A percentile compares a stretch with the other conserved stretches of the same genome.
These are phyloP conservation scores for Drosophila gunungcola DNA, from an alignment of 1,140 invertebrate species.

Conservation along the genomic window DNA sequence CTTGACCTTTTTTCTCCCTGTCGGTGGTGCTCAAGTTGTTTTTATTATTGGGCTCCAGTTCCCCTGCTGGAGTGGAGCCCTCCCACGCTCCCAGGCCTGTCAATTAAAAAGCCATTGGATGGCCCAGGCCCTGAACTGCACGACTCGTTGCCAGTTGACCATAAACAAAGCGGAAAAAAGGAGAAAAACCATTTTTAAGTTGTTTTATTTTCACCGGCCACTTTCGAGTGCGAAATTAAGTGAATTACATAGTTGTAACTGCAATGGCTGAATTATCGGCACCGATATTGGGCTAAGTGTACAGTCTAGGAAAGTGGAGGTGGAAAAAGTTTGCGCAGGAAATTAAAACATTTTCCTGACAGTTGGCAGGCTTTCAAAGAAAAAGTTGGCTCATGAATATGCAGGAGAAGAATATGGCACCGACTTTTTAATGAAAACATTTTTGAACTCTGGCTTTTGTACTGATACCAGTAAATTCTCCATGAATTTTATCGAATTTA, in stretches of 20 bases:
- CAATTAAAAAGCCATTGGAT: constrained; percentile 69
- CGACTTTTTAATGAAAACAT: neutral
- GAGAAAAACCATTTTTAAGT: constrained; percentile 32
- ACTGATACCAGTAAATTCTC: too few species aligned
- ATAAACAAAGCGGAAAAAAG: constrained; percentile 1
- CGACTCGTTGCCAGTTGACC: constrained; percentile 66
- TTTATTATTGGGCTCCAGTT: constrained; percentile 29
- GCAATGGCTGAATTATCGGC: constrained; percentile 58
- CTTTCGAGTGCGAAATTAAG: constrained; percentile 73
- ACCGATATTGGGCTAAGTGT: constrained; percentile 18
- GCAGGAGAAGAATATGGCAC: neutral
- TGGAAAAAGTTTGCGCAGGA: neutral
- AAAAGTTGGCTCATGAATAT: neutral
- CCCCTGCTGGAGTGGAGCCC: constrained; percentile 37
- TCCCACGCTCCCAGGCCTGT: constrained; percentile 70
- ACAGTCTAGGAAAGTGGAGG: neutral
- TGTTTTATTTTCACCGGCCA: constrained; percentile 47
- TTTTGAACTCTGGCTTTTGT: too few species aligned
- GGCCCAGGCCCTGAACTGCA: constrained; percentile 64
- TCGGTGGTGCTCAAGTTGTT: constrained; percentile 8
- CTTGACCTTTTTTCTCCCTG: constrained; percentile 54
- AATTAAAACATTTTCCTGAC: neutral
- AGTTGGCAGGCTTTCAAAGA: neutral
- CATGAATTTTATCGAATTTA: too few species aligned
- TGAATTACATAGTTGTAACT: constrained; percentile 66